Conservation (phyloP, 2,113 vertebrate species). For the Macquaria ambigua region DNA sequence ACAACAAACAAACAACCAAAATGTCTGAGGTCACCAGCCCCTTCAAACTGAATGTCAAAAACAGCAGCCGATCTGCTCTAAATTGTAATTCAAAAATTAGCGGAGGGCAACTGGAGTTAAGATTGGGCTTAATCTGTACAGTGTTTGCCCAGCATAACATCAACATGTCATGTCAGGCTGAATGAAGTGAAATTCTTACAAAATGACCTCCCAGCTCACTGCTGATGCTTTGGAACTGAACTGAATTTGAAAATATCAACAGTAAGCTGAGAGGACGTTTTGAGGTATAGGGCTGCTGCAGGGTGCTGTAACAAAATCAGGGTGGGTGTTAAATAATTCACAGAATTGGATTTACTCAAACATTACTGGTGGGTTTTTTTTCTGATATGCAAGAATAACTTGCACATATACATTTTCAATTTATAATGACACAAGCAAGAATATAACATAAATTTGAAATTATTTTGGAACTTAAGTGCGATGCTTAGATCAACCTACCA, state of each 20-base stretch:
- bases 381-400: background rate
- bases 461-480: background rate
- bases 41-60: no score
- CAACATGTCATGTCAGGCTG: background rate
- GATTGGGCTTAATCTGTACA: background rate
- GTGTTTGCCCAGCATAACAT: background rate
- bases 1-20: background rate
- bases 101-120: background rate
- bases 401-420: background rate
- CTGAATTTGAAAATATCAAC: background rate
- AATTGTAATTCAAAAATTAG: background rate
- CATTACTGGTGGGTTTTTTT: no score
- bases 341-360: background rate
- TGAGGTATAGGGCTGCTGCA: background rate
- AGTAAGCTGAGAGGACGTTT: background rate
- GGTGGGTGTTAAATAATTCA: background rate
- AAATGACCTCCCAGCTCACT: background rate
- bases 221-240: background rate
- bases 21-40: background rate
- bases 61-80: background rate
- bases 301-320: constrained; percentile 1
- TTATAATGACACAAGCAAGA: background rate
- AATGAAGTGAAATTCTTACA: no score
- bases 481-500: background rate
- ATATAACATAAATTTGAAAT: background rate